phyloP scores from a whole-genome alignment of 2,797 vertebrate species.

The Lagorchestes hirsutus region DNA sequence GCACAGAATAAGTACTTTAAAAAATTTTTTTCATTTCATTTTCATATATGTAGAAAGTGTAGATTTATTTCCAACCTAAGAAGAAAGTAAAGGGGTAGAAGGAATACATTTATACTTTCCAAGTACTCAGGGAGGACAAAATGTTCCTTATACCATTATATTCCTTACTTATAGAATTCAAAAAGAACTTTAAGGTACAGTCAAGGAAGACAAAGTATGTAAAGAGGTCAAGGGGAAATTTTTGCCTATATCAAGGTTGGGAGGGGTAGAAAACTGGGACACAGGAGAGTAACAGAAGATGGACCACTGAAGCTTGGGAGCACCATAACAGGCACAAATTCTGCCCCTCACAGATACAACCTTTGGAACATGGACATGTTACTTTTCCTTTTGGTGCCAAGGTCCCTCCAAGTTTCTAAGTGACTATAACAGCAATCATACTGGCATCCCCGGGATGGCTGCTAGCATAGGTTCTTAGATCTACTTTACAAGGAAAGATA shows the following conservation, averaged over 20 bases:
- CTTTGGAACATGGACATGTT: neutral
- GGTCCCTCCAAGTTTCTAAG: neutral
- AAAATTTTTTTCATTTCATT: neutral
- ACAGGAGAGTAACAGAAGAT: neutral
- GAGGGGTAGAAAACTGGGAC: neutral
- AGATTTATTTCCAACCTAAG: neutral
- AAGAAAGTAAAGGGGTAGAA: neutral
- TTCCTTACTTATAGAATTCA: neutral
- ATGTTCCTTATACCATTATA: neutral
- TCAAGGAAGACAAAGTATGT: neutral
- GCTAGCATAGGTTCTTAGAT: too few species aligned
- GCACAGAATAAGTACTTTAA: neutral
- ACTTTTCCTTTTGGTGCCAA: neutral
- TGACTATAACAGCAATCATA: too few species aligned
- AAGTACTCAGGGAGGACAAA: neutral
- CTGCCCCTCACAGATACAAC: neutral
- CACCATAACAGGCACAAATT: neutral
- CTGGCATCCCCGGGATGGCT: too few species aligned
- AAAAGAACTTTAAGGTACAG: neutral
- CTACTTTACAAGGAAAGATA: too few species aligned
- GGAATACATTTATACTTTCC: neutral
- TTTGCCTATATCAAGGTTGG: neutral
- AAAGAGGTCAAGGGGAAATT: neutral
- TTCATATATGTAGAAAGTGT: neutral
- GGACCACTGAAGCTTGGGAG: neutral